Evolutionary conservation across 2,888 invertebrate species (phyloP).

Genomic region (Notodonta dromedarius): DNA sequence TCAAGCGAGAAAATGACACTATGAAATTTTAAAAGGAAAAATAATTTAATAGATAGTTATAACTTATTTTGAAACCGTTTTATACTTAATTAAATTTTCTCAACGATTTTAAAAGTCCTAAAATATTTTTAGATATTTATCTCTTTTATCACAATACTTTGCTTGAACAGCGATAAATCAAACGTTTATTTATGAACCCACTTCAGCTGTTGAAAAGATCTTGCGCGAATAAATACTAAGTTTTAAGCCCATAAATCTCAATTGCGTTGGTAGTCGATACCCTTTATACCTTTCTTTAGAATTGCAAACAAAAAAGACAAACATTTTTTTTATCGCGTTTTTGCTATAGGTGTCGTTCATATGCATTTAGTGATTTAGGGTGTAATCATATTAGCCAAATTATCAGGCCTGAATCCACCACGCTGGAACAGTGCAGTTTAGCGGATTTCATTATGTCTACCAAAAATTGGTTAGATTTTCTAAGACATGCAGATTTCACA

Average conservation of each 20-base stretch:
- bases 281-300: neutral
- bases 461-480: too few species aligned
- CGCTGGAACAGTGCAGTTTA: too few species aligned
- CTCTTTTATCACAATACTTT: neutral
- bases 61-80: neutral
- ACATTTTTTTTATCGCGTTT: too few species aligned
- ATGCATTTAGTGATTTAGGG: too few species aligned
- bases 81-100: neutral
- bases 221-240: conserved; percentile 1
- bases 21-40: too few species aligned
- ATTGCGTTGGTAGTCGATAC: neutral
- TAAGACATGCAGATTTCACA: too few species aligned
- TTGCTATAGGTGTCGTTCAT: too few species aligned
- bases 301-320: too few species aligned
- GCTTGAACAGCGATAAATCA: conserved; percentile 5
- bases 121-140: neutral
- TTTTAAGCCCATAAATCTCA: conserved; percentile 7
- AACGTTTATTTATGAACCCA: conserved; percentile 5
- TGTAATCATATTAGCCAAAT: too few species aligned
- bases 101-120: neutral
- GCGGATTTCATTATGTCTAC: too few species aligned
- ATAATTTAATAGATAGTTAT: neutral
- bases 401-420: too few species aligned
- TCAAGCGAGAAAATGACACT: too few species aligned
- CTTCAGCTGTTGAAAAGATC: neutral